Percentiles rank a stretch among this genome's conserved stretches.
Conservation (phyloP, 2,888 invertebrate genomes). For the Ectemnius cavifrons region DNA sequence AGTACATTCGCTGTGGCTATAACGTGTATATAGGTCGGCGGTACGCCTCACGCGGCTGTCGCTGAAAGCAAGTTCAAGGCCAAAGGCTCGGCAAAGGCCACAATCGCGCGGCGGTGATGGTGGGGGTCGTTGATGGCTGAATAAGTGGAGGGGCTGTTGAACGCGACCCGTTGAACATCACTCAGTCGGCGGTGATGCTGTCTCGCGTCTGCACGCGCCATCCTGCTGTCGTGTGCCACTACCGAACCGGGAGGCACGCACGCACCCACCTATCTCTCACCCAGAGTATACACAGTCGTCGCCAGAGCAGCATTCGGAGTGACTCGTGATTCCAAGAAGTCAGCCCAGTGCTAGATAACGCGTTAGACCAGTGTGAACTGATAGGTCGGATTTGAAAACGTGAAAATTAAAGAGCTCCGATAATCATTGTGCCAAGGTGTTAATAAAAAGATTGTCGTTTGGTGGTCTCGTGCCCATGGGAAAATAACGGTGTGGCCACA, state of each 20-base stretch:
- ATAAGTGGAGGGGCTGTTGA: constrained; percentile 80
- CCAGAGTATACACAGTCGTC: constrained; percentile 20
- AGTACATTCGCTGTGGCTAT: not conserved
- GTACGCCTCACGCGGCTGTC: constrained; percentile 77
- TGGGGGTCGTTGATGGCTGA: constrained; percentile 74
- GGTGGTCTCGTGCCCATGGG: constrained; percentile 31
- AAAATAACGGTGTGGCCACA: constrained; percentile 28
- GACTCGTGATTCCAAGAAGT: constrained; percentile 57
- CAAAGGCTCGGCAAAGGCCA: constrained; percentile 78
- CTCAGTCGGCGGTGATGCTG: constrained; percentile 78
- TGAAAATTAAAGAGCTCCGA: no score
- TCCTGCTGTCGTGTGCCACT: constrained; percentile 61
- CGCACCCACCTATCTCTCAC: constrained; percentile 18
- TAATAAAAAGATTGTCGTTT: not conserved
- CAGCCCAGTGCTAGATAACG: constrained; percentile 47
- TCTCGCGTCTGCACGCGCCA: constrained; percentile 75
- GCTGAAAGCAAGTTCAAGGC: constrained; percentile 79
- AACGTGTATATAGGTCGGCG: constrained; percentile 73
- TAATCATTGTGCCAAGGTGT: not conserved
- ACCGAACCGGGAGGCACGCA: constrained; percentile 11
- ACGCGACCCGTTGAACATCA: constrained; percentile 81
- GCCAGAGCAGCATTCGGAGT: constrained; percentile 51
- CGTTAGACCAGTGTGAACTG: constrained; percentile 8
- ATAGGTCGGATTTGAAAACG: not conserved
- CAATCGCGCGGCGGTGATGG: constrained; percentile 78